Base-by-base conservation (phyloP, 2,113 vertebrate species). In the Neoarius graeffei region DNA sequence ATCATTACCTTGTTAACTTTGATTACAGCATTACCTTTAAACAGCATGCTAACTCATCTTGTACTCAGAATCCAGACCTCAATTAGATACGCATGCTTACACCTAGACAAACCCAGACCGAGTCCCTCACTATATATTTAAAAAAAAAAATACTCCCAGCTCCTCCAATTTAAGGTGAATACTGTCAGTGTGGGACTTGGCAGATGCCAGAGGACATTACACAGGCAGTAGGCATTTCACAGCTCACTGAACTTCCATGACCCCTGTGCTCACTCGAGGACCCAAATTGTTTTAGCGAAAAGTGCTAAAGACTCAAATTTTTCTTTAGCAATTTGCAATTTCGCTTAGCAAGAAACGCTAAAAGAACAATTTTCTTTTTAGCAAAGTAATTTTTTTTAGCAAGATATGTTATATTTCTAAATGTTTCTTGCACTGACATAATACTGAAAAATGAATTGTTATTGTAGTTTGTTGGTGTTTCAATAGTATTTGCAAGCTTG, bases 21-120 rank as follows among this genome's bases (percentile, higher is more conserved):
- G 69, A 74, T 82, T 82, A 82, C 57, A 62, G 30, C 54, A 60
- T 60, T 60, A 74, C 56, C 30, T 82, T 82, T 48, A 82, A 82
- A 62, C 80, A 35, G 17, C 54, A 82, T 25, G 30, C 42, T 62
- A 57, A 19, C 80, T 60, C 57, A 82, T 82, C 19, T 20, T 48
- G 57, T 82, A 48, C 80, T 42, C 56, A 48, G 27, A 7, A 56
- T 85, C 14, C 69, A 85, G 50, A 48, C 27, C 64, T 57, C 30
- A 81, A 71, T 81, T 81, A 87, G 52, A 59, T 64, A 86, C 76
- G 71, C 85, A 87, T 69, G 77, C 73, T 10, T 62, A 57, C 54
- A 54, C 54, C n/a, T 14, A 7, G 13, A 23, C 60, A 69, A 67
- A 35, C 62, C 64, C 4, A 10, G 52, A 9, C 13, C 5, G 7